Evolutionary conservation across 2,888 invertebrate species (phyloP), one percentile per base, ranked within the genome.

Genomic region (Myathropa florea): DNA sequence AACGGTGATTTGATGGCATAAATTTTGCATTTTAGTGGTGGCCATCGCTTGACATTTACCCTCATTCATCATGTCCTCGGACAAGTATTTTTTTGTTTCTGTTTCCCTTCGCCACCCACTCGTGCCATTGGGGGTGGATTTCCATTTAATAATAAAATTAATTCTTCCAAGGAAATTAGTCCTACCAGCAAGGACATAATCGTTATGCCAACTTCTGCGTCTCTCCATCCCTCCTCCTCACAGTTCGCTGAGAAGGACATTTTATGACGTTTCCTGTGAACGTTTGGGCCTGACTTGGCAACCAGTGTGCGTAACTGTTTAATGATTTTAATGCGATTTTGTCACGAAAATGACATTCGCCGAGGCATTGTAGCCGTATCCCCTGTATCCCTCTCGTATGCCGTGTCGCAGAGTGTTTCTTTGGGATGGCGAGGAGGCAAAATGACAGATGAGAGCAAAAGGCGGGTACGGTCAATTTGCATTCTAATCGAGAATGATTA

Each of bases 221-320:
- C 33, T 33, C 7, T 33, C 33, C 46, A n/a, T 14, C n/a, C 4
- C n/a, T 18, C 6, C 46, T 18, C 39, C 0, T 7, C n/a, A 7
- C 46, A 18, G 39, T 46, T 46, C 7, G 46, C 3, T 2, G 46
- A 18, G 78, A 82, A 72, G 77, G 82, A 78, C 63, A 68, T 65
- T 64, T 61, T 72, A 36, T 68, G 68, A 2, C 81, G 76, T 68
- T 68, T 81, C 33, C 60, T 33, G 77, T 57, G 53, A 18, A 64
- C 85, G 55, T 63, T 73, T 33, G 65, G 46, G 57, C 57, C 30
- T 7, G 71, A 61, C 80, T 76, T 59, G 63, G 77, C 68, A 81
- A 53, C 85, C 72, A 28, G 61, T 82, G 82, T 85, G 85, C 85
- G 85, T 82, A 85, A 85, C 82, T 77, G 77, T 78, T 85, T 82